Percentiles rank a stretch among this genome's conserved stretches.
These are phyloP conservation scores for Taeniopygia guttata DNA, from an alignment of 2,797 vertebrate species.

Conservation along the genomic window DNA sequence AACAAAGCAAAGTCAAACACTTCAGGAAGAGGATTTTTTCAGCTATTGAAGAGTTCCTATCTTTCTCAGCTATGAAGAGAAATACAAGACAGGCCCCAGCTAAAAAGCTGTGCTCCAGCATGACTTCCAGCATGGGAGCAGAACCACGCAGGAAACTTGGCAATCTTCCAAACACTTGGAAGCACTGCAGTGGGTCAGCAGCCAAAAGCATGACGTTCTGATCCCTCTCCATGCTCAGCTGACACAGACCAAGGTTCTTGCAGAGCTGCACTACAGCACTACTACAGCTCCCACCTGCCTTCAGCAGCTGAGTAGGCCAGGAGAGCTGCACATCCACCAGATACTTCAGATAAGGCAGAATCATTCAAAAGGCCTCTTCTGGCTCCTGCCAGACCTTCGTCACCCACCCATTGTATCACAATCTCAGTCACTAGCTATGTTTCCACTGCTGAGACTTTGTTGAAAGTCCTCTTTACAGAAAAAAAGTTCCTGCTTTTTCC, in stretches of 20 bases:
- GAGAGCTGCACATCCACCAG: neutral
- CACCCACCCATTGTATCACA: neutral
- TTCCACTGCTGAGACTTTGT: neutral
- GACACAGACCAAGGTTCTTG: neutral
- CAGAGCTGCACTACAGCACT: neutral
- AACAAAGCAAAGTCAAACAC: neutral
- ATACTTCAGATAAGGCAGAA: accelerated
- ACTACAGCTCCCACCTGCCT: neutral
- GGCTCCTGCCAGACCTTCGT: too few relatives aligned
- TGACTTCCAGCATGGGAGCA: neutral
- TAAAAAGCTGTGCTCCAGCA: neutral
- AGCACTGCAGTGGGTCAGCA: neutral
- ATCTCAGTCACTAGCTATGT: neutral
- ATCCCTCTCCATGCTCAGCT: neutral
- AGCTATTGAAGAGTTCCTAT: neutral
- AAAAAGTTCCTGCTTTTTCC: neutral
- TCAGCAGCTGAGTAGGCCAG: neutral
- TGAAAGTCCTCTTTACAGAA: neutral
- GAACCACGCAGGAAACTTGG: neutral
- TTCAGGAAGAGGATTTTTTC: neutral
- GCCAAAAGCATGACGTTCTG: neutral
- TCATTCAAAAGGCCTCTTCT: neutral
- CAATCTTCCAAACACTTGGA: neutral
- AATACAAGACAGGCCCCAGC: neutral
- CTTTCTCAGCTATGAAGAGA: neutral